Evolutionary conservation across 2,888 invertebrate genomes (phyloP).

Genomic region (Eupeodes latifasciatus): DNA sequence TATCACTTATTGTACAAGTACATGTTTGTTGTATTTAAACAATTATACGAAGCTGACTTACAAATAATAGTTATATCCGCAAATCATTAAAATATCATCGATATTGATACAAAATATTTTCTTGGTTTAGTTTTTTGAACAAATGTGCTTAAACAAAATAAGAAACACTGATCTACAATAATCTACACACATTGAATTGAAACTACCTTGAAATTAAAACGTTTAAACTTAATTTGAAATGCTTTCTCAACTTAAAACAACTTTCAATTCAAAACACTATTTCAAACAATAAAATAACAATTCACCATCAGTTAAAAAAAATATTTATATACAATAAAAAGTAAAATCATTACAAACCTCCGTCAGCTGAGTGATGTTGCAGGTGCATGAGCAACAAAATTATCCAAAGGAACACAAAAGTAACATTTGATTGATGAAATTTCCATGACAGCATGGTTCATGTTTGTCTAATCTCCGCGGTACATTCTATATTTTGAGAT

Average conservation of each 20-base stretch:
- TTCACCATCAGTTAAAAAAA: neutral
- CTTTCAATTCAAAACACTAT: conserved; percentile 14
- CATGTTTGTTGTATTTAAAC: too few species aligned
- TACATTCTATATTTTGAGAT: conserved; percentile 29
- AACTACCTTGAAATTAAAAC: neutral
- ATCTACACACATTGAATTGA: neutral
- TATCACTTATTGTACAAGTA: too few species aligned
- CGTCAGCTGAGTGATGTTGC: conserved; percentile 64
- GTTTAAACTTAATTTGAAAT: neutral
- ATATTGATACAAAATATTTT: too few species aligned
- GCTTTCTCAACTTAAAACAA: neutral
- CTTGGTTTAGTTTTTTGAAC: too few species aligned
- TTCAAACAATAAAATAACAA: too few species aligned
- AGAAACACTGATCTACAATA: too few species aligned
- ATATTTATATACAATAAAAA: neutral
- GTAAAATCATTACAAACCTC: conserved; percentile 59
- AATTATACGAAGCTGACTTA: too few species aligned
- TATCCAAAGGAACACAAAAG: conserved; percentile 53
- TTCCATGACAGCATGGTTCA: conserved; percentile 79
- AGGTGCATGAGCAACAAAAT: conserved; percentile 41
- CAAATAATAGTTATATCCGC: too few species aligned
- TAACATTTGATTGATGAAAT: conserved; percentile 66
- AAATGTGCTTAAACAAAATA: too few species aligned
- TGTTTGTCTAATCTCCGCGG: conserved; percentile 45
- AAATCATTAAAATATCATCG: too few species aligned